Evolutionary conservation across 2,113 vertebrate species (phyloP).

Genomic region (Falco punctatus): DNA sequence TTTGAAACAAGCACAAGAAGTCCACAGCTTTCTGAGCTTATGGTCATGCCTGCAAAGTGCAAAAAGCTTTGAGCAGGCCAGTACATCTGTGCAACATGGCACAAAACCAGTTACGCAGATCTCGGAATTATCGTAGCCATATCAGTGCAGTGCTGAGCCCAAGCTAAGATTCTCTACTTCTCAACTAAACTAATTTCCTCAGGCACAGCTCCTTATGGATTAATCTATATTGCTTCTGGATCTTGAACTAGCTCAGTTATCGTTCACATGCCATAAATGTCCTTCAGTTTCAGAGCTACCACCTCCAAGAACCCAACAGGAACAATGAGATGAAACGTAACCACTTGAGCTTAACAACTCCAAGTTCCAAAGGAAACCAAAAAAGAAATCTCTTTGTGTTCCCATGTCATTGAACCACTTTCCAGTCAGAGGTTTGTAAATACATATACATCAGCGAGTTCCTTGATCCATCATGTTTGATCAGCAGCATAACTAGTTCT

Average conservation of each 20-base stretch:
- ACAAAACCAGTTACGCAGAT: slow-evolving; percentile 21
- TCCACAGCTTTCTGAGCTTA: background rate
- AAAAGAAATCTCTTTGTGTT: background rate
- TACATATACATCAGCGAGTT: background rate
- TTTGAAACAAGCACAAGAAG: background rate
- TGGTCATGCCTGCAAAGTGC: background rate
- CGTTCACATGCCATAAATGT: background rate
- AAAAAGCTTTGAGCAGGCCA: slow-evolving; percentile 4
- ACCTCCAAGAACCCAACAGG: background rate
- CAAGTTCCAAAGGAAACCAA: background rate
- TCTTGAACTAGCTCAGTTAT: background rate
- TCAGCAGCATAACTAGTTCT: background rate
- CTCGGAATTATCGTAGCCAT: background rate
- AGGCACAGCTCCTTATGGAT: background rate
- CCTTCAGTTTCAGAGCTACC: background rate
- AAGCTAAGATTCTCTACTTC: background rate
- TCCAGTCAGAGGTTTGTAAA: background rate
- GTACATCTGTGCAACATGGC: background rate
- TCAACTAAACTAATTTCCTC: background rate
- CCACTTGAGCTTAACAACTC: background rate
- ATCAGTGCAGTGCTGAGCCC: background rate
- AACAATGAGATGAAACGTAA: background rate
- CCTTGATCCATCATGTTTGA: background rate
- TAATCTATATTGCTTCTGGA: background rate
- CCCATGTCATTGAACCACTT: background rate